phyloP scores from a whole-genome alignment of 30 jellyfish, hydroid and myxozoan species.

The Sanderia malayensis region DNA sequence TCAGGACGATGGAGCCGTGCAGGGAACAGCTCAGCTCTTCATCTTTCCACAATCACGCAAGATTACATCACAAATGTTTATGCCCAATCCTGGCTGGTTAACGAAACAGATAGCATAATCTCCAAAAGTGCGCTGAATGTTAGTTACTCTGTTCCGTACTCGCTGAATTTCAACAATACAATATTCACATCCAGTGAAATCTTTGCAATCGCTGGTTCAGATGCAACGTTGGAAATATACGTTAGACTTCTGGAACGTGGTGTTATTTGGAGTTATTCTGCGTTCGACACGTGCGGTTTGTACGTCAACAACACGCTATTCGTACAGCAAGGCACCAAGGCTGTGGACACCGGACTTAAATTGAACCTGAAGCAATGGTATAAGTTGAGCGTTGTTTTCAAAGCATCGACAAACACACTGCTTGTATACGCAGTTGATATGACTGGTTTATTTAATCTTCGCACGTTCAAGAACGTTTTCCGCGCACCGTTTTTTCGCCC shows the following conservation, averaged over 20 bases:
- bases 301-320: conserved; percentile 16
- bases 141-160: conserved; percentile 2
- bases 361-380: conserved; percentile 25
- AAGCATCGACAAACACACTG: conserved; percentile 12
- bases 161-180: conserved; percentile 38
- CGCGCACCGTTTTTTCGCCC: conserved; percentile 36
- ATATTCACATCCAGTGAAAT: conserved; percentile 22
- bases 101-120: conserved; percentile 2
- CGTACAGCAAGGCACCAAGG: conserved; percentile 18
- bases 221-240: conserved; percentile 13
- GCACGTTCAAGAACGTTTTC: conserved; percentile 18
- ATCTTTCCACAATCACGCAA: conserved; percentile 24
- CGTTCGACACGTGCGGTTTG: conserved; percentile 18
- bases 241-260: conserved; percentile 25
- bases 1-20: conserved; percentile 8
- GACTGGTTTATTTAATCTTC: conserved; percentile 38
- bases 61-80: background rate
- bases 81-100: conserved; percentile 35
- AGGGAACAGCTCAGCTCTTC: background rate
- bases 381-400: conserved; percentile 24
- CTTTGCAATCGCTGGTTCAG: conserved; percentile 20
- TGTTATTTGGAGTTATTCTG: conserved; percentile 36
- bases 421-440: conserved; percentile 31
- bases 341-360: conserved; percentile 37
- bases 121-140: background rate